Evolutionary conservation across 2,888 invertebrate species (phyloP).

Genomic region (Ophion costatus): DNA sequence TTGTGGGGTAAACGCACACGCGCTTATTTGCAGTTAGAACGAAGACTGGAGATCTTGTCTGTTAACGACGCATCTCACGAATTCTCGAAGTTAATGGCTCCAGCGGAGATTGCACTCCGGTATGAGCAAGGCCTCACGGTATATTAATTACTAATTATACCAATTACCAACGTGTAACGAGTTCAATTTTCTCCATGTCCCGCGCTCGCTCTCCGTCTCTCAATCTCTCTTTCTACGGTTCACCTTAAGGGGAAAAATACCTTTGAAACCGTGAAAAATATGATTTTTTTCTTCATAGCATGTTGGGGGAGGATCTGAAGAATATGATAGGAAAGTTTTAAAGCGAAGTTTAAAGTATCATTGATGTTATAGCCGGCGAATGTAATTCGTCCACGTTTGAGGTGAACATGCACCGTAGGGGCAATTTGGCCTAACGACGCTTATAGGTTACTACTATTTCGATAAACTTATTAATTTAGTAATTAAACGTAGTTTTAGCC

Average conservation of each 20-base stretch:
- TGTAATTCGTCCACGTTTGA: no score
- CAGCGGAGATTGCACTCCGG: constrained; percentile 16
- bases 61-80: constrained; percentile 14
- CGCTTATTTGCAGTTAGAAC: constrained; percentile 20
- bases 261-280: neutral
- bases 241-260: neutral
- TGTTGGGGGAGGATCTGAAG: no score
- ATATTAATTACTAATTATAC: constrained; percentile 58
- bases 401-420: no score
- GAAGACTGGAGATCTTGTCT: constrained; percentile 17
- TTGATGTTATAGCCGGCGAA: no score
- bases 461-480: no score
- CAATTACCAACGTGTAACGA: constrained; percentile 53
- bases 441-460: no score
- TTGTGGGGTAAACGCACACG: neutral
- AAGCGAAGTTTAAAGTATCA: no score
- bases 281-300: no score
- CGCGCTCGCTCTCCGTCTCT: constrained; percentile 17
- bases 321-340: no score
- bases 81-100: constrained; percentile 37
- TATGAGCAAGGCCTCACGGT: neutral
- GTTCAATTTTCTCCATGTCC: constrained; percentile 43
- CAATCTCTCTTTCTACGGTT: constrained; percentile 8
- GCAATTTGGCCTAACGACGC: no score
- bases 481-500: no score